Conservation (phyloP, 2,113 vertebrate genomes). For the Pelecanus crispus region DNA sequence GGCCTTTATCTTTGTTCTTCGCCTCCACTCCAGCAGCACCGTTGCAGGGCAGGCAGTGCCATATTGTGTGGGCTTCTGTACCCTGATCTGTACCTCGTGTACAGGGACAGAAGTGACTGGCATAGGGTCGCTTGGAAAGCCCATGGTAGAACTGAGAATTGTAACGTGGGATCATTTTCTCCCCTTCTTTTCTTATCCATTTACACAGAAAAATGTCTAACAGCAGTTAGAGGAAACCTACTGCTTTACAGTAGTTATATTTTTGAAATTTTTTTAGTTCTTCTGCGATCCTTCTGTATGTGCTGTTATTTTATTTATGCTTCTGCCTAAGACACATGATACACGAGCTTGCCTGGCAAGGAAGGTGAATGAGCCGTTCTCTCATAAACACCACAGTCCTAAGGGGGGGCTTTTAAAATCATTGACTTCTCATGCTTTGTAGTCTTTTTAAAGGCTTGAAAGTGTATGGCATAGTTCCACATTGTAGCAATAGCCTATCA, state of each 20-base stretch:
- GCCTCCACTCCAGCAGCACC: neutral
- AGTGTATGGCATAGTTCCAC: neutral
- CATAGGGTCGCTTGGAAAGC: neutral
- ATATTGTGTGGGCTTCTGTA: rapidly evolving
- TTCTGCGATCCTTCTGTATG: neutral
- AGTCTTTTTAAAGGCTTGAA: neutral
- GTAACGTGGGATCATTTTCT: neutral
- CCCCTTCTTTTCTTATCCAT: neutral
- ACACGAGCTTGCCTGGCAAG: neutral
- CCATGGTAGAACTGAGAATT: neutral
- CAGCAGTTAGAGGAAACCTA: neutral
- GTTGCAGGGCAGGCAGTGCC: neutral
- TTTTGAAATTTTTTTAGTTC: neutral
- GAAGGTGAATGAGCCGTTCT: neutral
- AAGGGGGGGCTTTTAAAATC: neutral
- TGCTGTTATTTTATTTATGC: neutral
- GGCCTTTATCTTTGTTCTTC: neutral
- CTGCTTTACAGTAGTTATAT: neutral
- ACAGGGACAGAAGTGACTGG: neutral
- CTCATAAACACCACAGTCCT: neutral
- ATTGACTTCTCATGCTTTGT: neutral
- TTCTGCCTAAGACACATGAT: neutral
- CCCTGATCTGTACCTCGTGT: neutral
- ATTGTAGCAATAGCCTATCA: neutral
- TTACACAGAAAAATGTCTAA: neutral